Evolutionary conservation across 2,113 vertebrate species (phyloP).

Genomic region (Heteronetta atricapilla): DNA sequence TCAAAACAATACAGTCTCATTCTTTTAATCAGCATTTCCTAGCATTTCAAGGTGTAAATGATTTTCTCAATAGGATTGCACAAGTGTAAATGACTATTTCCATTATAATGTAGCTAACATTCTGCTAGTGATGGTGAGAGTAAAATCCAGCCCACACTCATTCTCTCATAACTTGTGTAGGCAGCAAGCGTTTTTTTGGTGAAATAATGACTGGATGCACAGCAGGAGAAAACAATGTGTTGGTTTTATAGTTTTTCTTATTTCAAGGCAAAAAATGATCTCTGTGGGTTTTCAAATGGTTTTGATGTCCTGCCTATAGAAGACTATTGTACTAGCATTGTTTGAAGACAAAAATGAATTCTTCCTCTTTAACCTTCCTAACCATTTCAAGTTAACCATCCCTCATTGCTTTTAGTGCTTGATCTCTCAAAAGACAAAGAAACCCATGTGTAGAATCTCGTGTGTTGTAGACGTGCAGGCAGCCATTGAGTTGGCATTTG

Average conservation of each 20-base stretch:
- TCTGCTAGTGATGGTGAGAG: neutral
- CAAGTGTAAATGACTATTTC: neutral
- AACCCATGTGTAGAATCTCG: neutral
- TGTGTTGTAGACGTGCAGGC: neutral
- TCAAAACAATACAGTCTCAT: neutral
- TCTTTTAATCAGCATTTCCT: neutral
- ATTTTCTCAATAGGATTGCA: neutral
- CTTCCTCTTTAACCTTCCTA: neutral
- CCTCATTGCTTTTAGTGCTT: neutral
- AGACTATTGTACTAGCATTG: neutral
- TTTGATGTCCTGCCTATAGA: neutral
- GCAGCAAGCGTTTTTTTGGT: neutral
- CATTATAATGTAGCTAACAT: neutral
- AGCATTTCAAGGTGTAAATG: neutral
- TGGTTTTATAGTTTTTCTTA: neutral
- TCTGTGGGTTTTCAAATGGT: neutral
- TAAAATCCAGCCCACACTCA: neutral
- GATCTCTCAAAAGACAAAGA: neutral
- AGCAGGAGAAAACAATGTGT: neutral
- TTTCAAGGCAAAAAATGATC: neutral
- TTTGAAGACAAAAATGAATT: conserved; percentile 20
- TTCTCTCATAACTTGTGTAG: neutral
- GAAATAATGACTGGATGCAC: neutral
- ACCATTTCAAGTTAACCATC: neutral
- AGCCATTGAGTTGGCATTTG: neutral